phyloP scores from a whole-genome alignment of 1,140 invertebrate genomes.

The Diuraphis noxia region DNA sequence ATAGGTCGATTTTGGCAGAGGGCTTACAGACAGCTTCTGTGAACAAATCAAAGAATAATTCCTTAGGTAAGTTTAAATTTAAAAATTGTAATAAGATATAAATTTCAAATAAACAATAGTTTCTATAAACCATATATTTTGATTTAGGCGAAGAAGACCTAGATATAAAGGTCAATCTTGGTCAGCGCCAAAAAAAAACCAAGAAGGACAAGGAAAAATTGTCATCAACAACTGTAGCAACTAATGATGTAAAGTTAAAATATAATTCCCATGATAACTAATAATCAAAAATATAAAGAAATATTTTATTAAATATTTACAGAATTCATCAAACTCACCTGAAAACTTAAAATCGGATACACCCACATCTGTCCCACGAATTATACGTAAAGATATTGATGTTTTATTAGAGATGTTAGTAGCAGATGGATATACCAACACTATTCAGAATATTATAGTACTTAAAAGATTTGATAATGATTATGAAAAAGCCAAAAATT shows the following conservation, averaged over 20 bases:
- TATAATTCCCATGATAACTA: too few relatives aligned
- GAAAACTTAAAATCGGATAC: background rate
- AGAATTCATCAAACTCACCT: background rate
- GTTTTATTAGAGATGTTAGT: background rate
- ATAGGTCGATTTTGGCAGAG: background rate
- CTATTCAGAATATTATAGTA: conserved; percentile 47
- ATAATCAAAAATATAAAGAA: background rate
- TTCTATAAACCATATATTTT: background rate
- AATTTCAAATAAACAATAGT: background rate
- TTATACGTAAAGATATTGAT: background rate
- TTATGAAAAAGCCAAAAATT: conserved; percentile 9
- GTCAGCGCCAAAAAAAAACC: background rate
- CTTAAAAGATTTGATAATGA: conserved; percentile 37
- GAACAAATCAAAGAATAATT: background rate
- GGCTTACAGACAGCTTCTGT: background rate
- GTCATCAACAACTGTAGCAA: background rate
- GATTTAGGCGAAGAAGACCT: background rate
- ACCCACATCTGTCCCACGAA: too few relatives aligned
- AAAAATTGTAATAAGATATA: background rate
- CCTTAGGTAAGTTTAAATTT: background rate
- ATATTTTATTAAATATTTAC: background rate
- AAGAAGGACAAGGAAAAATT: background rate
- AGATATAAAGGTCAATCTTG: background rate
- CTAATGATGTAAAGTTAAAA: conserved; percentile 6
- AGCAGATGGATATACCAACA: conserved; percentile 8